Percentiles rank a stretch among this genome's conserved stretches.
Conservation (phyloP, 2,888 invertebrate species). For the Brachyptera risi region DNA sequence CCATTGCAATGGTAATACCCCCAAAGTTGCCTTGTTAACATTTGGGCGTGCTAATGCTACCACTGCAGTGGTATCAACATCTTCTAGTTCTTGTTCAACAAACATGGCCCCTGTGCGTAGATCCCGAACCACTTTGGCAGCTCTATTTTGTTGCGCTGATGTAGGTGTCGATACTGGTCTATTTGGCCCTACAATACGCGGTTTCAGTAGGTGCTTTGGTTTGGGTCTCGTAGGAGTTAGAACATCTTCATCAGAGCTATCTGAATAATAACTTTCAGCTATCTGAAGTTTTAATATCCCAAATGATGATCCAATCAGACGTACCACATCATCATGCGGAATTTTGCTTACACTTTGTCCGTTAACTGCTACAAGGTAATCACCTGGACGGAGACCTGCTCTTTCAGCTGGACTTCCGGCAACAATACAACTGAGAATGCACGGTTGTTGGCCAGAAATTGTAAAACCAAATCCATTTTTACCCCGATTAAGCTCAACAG, state of each 20-base stretch:
- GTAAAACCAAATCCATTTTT: constrained; percentile 95
- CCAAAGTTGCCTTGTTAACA: constrained; percentile 27
- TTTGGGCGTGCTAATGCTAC: constrained; percentile 23
- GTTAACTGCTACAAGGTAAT: constrained; percentile 89
- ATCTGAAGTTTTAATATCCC: constrained; percentile 81
- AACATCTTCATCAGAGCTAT: constrained; percentile 76
- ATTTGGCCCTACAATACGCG: constrained; percentile 36
- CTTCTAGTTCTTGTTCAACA: constrained; percentile 39
- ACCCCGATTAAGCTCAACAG: constrained; percentile 81
- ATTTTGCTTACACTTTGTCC: constrained; percentile 86
- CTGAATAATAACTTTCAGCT: constrained; percentile 80
- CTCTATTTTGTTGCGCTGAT: constrained; percentile 43
- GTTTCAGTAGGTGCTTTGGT: constrained; percentile 57
- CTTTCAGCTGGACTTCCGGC: constrained; percentile 84
- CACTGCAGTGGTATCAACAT: constrained; percentile 5
- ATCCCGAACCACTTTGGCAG: constrained; percentile 51
- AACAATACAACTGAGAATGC: constrained; percentile 90
- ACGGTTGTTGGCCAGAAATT: constrained; percentile 94
- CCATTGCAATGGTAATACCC: constrained; percentile 48
- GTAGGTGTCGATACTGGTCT: background rate
- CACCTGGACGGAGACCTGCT: constrained; percentile 86
- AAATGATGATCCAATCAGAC: constrained; percentile 81
- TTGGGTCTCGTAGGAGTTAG: constrained; percentile 55
- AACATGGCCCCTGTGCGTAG: constrained; percentile 51
- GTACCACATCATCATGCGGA: constrained; percentile 90